phyloP scores from a whole-genome alignment of 2,888 invertebrate species.

The Barypeithes pellucidus region DNA sequence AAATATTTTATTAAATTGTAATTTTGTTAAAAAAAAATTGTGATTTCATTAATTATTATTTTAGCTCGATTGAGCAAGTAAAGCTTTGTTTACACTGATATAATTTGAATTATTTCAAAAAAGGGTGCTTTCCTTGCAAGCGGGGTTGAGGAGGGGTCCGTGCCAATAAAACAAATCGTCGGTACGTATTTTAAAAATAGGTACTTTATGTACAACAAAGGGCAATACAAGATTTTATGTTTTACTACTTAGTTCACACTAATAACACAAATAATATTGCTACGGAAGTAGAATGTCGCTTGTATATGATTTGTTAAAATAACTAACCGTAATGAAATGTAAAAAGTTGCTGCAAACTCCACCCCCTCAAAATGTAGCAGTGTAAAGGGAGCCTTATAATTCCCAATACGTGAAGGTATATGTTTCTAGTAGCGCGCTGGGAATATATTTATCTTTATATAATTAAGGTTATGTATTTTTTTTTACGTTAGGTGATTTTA shows the following conservation, averaged over 20 bases:
- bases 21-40: slow-evolving; percentile 39
- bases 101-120: too few species aligned
- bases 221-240: too few species aligned
- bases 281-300: too few species aligned
- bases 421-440: slow-evolving; percentile 57
- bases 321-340: slow-evolving; percentile 4
- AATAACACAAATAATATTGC: too few species aligned
- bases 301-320: too few species aligned
- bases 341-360: too few species aligned
- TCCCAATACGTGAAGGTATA: slow-evolving; percentile 51
- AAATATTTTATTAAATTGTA: slow-evolving; percentile 33
- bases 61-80: slow-evolving; percentile 10
- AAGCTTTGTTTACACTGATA: slow-evolving; percentile 30
- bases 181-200: neutral
- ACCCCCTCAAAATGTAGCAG: neutral
- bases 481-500: slow-evolving; percentile 58
- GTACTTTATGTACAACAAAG: neutral
- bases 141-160: neutral
- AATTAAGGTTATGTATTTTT: slow-evolving; percentile 52
- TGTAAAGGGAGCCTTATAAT: slow-evolving; percentile 33
- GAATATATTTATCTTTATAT: slow-evolving; percentile 54
- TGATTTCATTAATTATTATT: slow-evolving; percentile 37
- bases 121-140: too few species aligned
- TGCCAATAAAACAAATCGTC: neutral
- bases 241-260: too few species aligned